Conservation (phyloP, 1,140 invertebrate genomes). For the Spodoptera litura region DNA sequence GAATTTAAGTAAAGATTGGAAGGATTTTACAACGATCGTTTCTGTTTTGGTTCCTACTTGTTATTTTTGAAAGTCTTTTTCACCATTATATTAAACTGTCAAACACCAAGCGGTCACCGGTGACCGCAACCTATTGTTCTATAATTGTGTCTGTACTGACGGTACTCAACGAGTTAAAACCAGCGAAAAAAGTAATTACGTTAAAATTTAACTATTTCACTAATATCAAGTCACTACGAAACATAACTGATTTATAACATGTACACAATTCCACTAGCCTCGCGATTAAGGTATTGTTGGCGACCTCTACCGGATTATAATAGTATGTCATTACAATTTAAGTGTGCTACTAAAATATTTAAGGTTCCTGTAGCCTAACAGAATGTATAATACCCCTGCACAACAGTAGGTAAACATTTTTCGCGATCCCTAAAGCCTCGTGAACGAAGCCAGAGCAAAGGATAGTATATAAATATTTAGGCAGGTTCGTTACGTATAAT, state of each 20-base stretch:
- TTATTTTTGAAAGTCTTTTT: no score
- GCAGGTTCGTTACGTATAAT: constrained; percentile 10
- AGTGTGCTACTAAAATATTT: constrained; percentile 15
- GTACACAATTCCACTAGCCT: neutral
- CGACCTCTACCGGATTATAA: neutral
- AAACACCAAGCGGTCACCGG: no score
- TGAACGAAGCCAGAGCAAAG: constrained; percentile 10
- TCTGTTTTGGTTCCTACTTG: no score
- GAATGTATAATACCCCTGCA: constrained; percentile 30
- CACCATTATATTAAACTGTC: no score
- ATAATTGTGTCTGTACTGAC: no score
- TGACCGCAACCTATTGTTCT: no score
- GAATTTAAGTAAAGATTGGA: no score
- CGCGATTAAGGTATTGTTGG: neutral
- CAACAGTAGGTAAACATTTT: constrained; percentile 17
- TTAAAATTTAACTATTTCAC: no score
- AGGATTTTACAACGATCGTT: no score
- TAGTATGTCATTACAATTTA: neutral
- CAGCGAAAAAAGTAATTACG: neutral
- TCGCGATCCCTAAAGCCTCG: constrained; percentile 27
- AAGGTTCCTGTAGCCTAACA: constrained; percentile 20
- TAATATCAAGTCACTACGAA: no score
- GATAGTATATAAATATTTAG: constrained; percentile 40
- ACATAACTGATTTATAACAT: no score
- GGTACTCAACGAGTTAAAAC: no score